These are phyloP conservation scores for Rissa tridactyla DNA, from an alignment of 2,113 vertebrate species.

Conservation along the genomic window DNA sequence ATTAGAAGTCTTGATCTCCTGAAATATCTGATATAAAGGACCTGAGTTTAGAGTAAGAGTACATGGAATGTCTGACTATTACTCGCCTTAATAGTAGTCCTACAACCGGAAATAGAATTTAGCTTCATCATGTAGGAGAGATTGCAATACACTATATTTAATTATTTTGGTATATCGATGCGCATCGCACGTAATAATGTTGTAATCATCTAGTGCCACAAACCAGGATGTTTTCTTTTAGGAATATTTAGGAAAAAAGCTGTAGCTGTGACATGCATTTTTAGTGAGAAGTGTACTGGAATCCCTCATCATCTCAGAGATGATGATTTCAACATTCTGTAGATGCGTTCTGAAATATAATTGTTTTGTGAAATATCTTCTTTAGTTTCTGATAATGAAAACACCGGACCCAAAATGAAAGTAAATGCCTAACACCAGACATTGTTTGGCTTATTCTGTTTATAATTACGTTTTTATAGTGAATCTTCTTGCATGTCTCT, in stretches of 20 bases:
- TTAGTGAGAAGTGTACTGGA: background rate
- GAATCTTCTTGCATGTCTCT: background rate
- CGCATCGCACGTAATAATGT: background rate
- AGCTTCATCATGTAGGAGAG: background rate
- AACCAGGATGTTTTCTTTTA: background rate
- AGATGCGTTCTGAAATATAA: background rate
- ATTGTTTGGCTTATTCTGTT: background rate
- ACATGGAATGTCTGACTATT: background rate
- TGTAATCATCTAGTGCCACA: background rate
- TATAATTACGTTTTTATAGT: background rate
- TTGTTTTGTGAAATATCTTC: background rate
- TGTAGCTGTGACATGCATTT: background rate
- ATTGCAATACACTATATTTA: background rate
- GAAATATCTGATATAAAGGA: conserved; percentile 36
- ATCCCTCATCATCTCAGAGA: background rate
- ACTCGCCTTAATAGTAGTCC: background rate
- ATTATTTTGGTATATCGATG: background rate
- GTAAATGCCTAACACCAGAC: background rate
- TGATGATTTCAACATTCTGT: background rate
- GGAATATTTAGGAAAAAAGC: background rate
- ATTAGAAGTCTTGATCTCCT: conserved; percentile 50
- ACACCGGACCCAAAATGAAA: background rate
- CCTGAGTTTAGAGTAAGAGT: background rate
- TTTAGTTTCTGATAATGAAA: background rate
- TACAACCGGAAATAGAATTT: background rate